A percentile compares a stretch with the other conserved stretches of the same genome.
Evolutionary conservation across 35 echinoderm and acorn worm genomes (phyloP).

Genomic region (Stichopus chloronotus): DNA sequence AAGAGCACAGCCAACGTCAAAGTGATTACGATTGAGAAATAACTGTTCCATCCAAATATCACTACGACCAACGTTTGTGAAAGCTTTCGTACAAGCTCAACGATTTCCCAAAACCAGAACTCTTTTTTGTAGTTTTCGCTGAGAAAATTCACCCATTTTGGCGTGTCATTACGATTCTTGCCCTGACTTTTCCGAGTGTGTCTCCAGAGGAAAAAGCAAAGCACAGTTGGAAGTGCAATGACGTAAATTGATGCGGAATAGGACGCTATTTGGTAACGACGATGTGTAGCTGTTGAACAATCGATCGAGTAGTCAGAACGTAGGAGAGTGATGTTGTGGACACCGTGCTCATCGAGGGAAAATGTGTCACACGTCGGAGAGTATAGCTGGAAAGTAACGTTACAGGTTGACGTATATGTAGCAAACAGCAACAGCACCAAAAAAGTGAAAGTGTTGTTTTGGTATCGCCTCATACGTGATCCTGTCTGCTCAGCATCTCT

Average conservation of each 20-base stretch:
- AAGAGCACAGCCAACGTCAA: constrained; percentile 34
- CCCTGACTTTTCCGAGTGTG: background rate
- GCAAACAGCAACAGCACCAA: constrained; percentile 41
- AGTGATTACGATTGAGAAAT: constrained; percentile 8
- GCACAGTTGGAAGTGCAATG: constrained; percentile 47
- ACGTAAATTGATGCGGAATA: constrained; percentile 44
- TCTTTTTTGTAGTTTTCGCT: constrained; percentile 52
- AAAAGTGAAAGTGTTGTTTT: constrained; percentile 11
- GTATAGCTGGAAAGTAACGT: constrained; percentile 53
- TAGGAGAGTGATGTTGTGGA: constrained; percentile 6
- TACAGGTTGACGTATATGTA: constrained; percentile 46
- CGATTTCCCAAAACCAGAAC: constrained; percentile 69
- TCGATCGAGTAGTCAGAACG: constrained; percentile 60
- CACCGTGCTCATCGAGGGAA: background rate
- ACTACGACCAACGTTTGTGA: constrained; percentile 23
- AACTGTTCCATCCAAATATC: constrained; percentile 47
- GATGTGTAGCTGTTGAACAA: constrained; percentile 33
- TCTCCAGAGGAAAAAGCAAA: constrained; percentile 40
- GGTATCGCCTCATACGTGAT: background rate
- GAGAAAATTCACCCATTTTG: constrained; percentile 37
- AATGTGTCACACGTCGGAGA: constrained; percentile 35
- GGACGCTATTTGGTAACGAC: constrained; percentile 9
- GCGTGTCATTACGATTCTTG: background rate
- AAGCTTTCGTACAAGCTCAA: constrained; percentile 58
- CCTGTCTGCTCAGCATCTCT: background rate